Base-by-base conservation (phyloP, 1,140 invertebrate genomes). In the Frieseomelitta varia region DNA sequence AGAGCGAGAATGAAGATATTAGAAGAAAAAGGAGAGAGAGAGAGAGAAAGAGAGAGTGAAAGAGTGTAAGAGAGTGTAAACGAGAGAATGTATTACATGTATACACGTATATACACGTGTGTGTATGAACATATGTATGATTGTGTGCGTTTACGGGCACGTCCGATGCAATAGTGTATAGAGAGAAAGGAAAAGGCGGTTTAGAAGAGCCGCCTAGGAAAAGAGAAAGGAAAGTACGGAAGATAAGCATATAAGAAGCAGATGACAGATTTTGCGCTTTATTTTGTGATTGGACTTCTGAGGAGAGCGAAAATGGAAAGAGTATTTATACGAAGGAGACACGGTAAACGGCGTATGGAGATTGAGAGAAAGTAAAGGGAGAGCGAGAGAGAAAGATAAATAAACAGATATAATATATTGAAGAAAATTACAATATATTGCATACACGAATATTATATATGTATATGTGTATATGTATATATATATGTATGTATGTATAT, bases 1-100 rank as follows among this genome's bases (percentile, higher is more conserved):
- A 47, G 74, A 56, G 56, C 81, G 79, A 71, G 58, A 58, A 8
- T 10, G 39, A 47, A 47, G 30, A 86, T 53, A 75, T 14, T 8
- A 63, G 81, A 68, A 61, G 84, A 86, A 77, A 81, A 84, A 85
- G 71, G 73, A 82, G 74, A 81, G 78, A 73, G 61, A n/a, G 61
- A 53, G 61, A 53, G 51, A 14, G 27, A 24, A 34, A 21, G 4
- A 79, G 30, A 21, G 77, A 56, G 14, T 10, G 39, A 47, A 47
- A 53, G 75, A 55, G 51, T 4, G 76, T 30, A 58, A 51, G 19
- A 34, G 4, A 21, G 67, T 17, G 21, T 27, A 24, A 53, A 47
- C 0, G 27, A n/a, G 4, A 21, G n/a, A 55, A 55, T 74, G 27
- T 72, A 72, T 73, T 30, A 21, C 51, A 67, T n/a, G 24, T n/a